phyloP scores from a whole-genome alignment of 2,797 vertebrate species.

The Nasua narica region DNA sequence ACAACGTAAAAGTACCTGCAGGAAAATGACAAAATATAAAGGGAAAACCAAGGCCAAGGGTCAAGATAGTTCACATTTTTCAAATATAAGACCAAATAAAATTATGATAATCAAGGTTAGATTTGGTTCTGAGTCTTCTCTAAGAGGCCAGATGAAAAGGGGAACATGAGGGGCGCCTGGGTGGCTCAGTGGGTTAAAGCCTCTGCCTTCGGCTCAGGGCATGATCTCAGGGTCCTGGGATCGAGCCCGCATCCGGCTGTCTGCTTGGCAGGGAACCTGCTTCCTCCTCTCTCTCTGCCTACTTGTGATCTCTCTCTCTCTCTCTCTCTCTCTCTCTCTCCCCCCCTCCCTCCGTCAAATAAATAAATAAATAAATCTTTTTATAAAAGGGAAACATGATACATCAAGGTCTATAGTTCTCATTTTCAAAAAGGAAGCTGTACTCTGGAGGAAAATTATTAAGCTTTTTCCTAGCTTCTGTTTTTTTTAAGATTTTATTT shows the following conservation, averaged over 20 bases:
- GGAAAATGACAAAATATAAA: conserved; percentile 15
- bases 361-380: too few species aligned
- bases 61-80: not conserved
- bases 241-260: too few species aligned
- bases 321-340: too few species aligned
- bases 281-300: too few species aligned
- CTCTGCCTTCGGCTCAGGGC: too few species aligned
- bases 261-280: too few species aligned
- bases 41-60: not conserved
- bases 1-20: not conserved
- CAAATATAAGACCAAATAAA: not conserved
- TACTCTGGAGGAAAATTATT: not conserved
- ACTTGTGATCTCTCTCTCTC: too few species aligned
- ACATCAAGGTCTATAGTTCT: not conserved
- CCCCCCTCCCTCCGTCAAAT: too few species aligned
- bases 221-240: too few species aligned
- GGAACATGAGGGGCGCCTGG: not conserved
- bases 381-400: too few species aligned
- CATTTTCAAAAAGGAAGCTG: not conserved
- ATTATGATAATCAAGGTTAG: conserved; percentile 1
- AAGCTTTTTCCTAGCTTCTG: not conserved
- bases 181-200: too few species aligned
- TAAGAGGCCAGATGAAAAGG: not conserved
- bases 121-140: not conserved
- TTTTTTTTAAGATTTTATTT: too few species aligned